phyloP scores from a whole-genome alignment of 2,797 vertebrate species.

The Loriculus beryllinus region DNA sequence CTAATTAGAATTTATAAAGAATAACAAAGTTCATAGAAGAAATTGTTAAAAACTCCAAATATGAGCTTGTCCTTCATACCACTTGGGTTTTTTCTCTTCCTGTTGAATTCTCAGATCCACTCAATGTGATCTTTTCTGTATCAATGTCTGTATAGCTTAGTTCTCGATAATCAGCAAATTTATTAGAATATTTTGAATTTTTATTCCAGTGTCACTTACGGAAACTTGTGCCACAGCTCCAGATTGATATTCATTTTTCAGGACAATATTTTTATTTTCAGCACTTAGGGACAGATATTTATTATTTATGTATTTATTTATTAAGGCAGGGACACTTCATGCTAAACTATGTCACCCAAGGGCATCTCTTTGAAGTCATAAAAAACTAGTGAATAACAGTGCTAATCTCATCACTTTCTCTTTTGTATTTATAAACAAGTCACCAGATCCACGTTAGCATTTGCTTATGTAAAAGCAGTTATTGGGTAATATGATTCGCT shows the following conservation, averaged over 20 bases:
- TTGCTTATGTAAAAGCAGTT: neutral
- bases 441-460: neutral
- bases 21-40: neutral
- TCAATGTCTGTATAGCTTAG: fast-evolving
- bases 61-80: neutral
- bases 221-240: neutral
- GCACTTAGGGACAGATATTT: neutral
- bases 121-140: neutral
- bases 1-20: neutral
- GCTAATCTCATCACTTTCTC: neutral
- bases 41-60: neutral
- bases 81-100: neutral
- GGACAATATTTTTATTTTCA: neutral
- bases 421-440: neutral
- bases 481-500: neutral
- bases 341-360: neutral
- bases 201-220: neutral
- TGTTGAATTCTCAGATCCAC: neutral
- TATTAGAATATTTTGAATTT: neutral
- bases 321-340: no score
- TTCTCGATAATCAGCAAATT: neutral
- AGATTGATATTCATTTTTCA: neutral
- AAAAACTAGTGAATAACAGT: neutral
- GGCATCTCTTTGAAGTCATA: neutral
- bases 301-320: neutral